phyloP scores from a whole-genome alignment of 2,888 invertebrate species.

The Tethea ocularis region DNA sequence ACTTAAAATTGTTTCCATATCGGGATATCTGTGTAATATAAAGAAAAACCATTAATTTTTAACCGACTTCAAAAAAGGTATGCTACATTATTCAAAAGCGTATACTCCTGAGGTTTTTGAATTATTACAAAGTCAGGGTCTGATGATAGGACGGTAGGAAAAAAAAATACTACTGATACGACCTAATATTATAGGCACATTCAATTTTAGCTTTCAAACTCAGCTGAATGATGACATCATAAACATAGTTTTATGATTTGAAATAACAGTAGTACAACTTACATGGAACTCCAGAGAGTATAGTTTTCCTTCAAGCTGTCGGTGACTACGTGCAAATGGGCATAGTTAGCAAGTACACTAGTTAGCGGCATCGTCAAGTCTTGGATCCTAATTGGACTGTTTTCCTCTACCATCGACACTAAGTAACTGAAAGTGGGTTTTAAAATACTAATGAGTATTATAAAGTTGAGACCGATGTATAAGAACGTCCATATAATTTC shows the following conservation, averaged over 20 bases:
- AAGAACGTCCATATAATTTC: no score
- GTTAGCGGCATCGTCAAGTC: conserved; percentile 71
- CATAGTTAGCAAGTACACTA: conserved; percentile 78
- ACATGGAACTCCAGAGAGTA: conserved; percentile 63
- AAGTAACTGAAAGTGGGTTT: conserved; percentile 55
- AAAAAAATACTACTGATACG: no score
- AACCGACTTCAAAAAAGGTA: no score
- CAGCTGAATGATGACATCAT: background rate
- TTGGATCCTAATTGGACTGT: conserved; percentile 67
- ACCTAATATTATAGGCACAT: no score
- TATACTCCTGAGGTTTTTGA: no score
- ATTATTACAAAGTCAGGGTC: no score
- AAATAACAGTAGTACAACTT: conserved; percentile 31
- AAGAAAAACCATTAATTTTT: background rate
- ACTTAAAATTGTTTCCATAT: conserved; percentile 58
- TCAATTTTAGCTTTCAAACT: background rate
- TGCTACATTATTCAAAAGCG: no score
- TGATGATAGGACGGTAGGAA: no score
- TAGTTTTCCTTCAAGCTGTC: conserved; percentile 74
- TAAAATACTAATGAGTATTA: background rate
- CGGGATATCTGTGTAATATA: conserved; percentile 51
- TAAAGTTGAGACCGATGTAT: no score
- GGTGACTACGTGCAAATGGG: conserved; percentile 80
- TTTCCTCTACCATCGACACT: conserved; percentile 56
- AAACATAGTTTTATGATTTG: background rate